These are phyloP conservation scores for Aplochiton taeniatus DNA, from an alignment of 2,797 vertebrate genomes.

Conservation along the genomic window DNA sequence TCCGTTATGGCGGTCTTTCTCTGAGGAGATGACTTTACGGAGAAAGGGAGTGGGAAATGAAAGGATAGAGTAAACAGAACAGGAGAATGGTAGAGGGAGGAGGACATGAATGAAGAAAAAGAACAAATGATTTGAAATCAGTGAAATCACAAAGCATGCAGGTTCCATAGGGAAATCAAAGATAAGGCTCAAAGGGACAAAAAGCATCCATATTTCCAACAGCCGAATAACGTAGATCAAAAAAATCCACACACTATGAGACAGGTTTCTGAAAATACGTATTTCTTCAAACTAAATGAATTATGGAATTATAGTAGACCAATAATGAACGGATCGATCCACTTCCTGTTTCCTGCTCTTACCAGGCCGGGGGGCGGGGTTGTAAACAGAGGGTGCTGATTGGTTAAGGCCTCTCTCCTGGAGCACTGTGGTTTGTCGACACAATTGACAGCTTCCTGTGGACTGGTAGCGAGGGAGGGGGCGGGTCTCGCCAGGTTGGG, in stretches of 20 bases:
- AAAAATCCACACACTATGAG: no score
- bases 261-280: no score
- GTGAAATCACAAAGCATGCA: no score
- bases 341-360: conserved; percentile 41
- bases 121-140: neutral
- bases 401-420: conserved; percentile 50
- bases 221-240: no score
- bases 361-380: conserved; percentile 47
- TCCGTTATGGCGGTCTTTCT: conserved; percentile 4
- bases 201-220: no score
- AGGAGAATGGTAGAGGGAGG: neutral
- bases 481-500: conserved; percentile 7
- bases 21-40: conserved; percentile 34
- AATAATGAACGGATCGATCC: no score
- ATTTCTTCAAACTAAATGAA: no score
- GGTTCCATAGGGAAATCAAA: no score
- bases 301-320: no score
- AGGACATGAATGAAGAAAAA: neutral
- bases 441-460: conserved; percentile 46
- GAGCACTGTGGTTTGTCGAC: conserved; percentile 36
- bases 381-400: conserved; percentile 57
- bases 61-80: neutral
- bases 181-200: no score
- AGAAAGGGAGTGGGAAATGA: neutral
- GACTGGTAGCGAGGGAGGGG: conserved; percentile 50